phyloP scores from a whole-genome alignment of 1,140 invertebrate species.

The Galleria mellonella region DNA sequence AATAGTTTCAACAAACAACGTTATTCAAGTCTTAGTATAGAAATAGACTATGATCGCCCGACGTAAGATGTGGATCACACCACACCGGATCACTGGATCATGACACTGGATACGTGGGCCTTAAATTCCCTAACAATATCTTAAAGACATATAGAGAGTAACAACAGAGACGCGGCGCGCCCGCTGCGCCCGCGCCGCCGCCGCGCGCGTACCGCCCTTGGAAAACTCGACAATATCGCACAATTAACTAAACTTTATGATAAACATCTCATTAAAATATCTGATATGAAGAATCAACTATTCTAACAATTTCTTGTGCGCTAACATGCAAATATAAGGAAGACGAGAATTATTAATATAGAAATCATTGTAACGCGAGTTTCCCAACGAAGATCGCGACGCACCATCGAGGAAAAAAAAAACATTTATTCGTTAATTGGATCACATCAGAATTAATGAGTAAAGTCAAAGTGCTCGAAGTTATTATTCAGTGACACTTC shows the following conservation, averaged over 20 bases:
- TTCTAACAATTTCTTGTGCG: slow-evolving; percentile 61
- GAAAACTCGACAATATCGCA: slow-evolving; percentile 41
- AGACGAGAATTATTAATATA: slow-evolving; percentile 49
- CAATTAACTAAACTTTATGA: slow-evolving; percentile 28
- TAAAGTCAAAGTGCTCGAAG: slow-evolving; percentile 41
- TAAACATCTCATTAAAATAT: slow-evolving; percentile 47
- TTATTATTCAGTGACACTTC: slow-evolving; percentile 46
- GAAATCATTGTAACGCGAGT: slow-evolving; percentile 37
- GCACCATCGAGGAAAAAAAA: slow-evolving; percentile 23
- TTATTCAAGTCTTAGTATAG: slow-evolving; percentile 47
- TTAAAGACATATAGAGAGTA: slow-evolving; percentile 38
- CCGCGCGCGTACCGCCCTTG: slow-evolving; percentile 27
- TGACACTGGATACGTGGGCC: slow-evolving; percentile 4
- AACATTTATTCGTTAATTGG: slow-evolving; percentile 28
- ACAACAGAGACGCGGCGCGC: slow-evolving; percentile 17
- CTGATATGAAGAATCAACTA: slow-evolving; percentile 64
- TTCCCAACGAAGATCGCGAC: slow-evolving; percentile 43
- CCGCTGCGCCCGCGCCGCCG: slow-evolving; percentile 9
- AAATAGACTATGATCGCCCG: slow-evolving; percentile 21
- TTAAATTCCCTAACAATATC: slow-evolving; percentile 27
- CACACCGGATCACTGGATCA: slow-evolving; percentile 2
- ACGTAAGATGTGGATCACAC: slow-evolving; percentile 6
- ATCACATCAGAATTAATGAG: slow-evolving; percentile 41
- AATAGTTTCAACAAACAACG: slow-evolving; percentile 54
- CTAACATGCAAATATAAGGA: slow-evolving; percentile 57